Evolutionary conservation across 1,140 invertebrate species (phyloP).

Genomic region (Drosophila navojoa): DNA sequence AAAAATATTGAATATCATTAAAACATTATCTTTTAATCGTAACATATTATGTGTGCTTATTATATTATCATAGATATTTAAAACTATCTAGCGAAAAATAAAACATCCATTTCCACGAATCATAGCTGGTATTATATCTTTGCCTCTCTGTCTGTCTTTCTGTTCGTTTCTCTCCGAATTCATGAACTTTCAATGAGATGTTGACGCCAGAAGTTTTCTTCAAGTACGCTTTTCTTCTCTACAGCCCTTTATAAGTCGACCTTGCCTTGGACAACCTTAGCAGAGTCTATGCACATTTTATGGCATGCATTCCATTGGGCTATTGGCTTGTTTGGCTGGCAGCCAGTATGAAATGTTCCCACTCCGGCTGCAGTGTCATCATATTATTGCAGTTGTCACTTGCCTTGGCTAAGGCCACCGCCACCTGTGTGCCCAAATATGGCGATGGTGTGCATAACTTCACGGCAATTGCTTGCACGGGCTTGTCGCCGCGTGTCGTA

Average conservation of each 20-base stretch:
- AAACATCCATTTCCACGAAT: too few species aligned
- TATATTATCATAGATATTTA: too few species aligned
- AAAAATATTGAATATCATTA: too few species aligned
- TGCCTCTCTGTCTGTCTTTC: too few species aligned
- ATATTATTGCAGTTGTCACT: conserved; percentile 14
- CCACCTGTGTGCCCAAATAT: conserved; percentile 71
- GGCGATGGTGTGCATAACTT: conserved; percentile 72
- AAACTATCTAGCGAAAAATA: too few species aligned
- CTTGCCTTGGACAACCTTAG: conserved; percentile 20
- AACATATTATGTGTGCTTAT: too few species aligned
- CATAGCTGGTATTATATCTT: too few species aligned
- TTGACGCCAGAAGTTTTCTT: background rate
- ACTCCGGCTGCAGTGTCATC: background rate
- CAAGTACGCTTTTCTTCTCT: background rate
- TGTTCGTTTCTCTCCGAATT: background rate
- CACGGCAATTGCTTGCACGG: conserved; percentile 63
- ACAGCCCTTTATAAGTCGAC: background rate
- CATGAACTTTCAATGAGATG: background rate
- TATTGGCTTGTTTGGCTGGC: conserved; percentile 3
- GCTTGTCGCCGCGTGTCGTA: conserved; percentile 65
- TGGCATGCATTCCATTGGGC: conserved; percentile 17
- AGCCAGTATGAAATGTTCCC: conserved; percentile 28
- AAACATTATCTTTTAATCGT: too few species aligned
- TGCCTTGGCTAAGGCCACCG: conserved; percentile 69
- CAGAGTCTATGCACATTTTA: conserved; percentile 11